Evolutionary conservation across 2,113 vertebrate species (phyloP).

Genomic region (Eubucco bourcierii): DNA sequence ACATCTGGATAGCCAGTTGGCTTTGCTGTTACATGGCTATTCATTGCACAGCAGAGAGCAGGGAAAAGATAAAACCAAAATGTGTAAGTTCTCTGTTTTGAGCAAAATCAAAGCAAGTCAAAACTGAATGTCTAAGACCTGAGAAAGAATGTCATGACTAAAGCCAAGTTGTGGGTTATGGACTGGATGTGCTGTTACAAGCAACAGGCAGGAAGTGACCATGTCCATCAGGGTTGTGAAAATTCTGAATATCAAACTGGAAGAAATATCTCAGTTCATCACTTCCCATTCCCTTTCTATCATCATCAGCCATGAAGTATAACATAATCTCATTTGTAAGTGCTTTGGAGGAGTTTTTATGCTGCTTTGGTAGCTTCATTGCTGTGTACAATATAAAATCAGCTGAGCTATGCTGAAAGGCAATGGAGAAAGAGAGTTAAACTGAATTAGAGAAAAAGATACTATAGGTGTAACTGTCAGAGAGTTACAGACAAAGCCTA

Average conservation of each 20-base stretch:
- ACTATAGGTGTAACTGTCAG: neutral
- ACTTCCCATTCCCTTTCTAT: neutral
- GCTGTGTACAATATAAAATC: neutral
- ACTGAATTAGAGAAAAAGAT: neutral
- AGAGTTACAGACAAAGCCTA: neutral
- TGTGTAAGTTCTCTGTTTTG: neutral
- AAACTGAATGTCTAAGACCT: neutral
- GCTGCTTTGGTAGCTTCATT: neutral
- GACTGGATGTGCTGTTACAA: neutral
- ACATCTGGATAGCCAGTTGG: rapidly evolving
- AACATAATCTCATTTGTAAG: neutral
- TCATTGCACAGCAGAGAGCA: neutral
- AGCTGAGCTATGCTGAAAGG: neutral
- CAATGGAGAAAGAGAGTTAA: no score
- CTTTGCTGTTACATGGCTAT: neutral
- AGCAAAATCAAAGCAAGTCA: neutral
- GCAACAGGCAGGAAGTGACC: neutral
- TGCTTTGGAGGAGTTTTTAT: neutral
- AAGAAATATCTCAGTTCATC: neutral
- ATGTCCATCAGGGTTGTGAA: neutral
- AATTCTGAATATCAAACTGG: neutral
- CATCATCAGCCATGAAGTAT: neutral
- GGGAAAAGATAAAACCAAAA: neutral
- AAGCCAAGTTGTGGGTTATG: neutral
- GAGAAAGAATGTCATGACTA: neutral